Evolutionary conservation across 1,140 invertebrate species (phyloP).

Genomic region (Caenorhabditis inopinata): DNA sequence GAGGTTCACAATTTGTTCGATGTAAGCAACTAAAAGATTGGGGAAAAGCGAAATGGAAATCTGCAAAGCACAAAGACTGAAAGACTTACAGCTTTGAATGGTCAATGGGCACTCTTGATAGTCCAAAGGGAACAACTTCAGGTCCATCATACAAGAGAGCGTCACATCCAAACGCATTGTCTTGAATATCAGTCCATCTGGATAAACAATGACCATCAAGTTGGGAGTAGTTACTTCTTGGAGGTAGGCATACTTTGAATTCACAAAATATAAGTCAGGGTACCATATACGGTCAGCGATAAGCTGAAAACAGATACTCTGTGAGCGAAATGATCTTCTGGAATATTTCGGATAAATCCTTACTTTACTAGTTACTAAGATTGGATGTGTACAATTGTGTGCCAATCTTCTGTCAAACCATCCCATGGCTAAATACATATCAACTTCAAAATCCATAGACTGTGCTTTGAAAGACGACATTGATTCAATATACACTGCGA

Average conservation of each 20-base stretch:
- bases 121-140: conserved; percentile 56
- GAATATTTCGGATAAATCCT: too few relatives aligned
- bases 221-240: conserved; percentile 60
- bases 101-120: conserved; percentile 52
- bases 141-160: conserved; percentile 64
- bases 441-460: conserved; percentile 66
- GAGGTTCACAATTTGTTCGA: conserved; percentile 63
- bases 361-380: conserved; percentile 62
- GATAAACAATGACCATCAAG: conserved; percentile 62
- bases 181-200: conserved; percentile 64
- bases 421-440: conserved; percentile 65
- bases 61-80: background rate
- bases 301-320: conserved; percentile 42
- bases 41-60: too few relatives aligned
- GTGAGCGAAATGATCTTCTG: too few relatives aligned
- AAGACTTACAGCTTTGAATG: conserved; percentile 51
- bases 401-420: conserved; percentile 64
- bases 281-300: conserved; percentile 54
- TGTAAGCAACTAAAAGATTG: conserved; percentile 58
- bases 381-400: conserved; percentile 65
- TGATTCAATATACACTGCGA: conserved; percentile 64
- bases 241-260: conserved; percentile 64
- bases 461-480: conserved; percentile 66
- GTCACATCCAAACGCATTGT: conserved; percentile 65
- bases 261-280: conserved; percentile 65